Conservation (phyloP, 2,797 vertebrate genomes). For the Acanthornis magna region DNA sequence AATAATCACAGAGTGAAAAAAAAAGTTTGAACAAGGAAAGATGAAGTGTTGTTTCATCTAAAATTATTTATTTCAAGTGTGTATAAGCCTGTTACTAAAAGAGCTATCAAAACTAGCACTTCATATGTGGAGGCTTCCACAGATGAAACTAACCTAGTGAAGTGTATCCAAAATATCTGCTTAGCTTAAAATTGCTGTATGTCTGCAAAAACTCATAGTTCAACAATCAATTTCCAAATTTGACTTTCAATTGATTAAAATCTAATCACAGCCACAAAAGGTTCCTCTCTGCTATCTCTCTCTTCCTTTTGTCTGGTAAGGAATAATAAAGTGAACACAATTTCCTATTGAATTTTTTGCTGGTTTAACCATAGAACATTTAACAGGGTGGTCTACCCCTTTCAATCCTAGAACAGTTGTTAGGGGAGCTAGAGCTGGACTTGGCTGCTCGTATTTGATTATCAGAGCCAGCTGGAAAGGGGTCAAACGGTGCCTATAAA, state of each 20-base stretch:
- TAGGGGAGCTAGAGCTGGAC: neutral
- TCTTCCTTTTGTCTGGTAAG: neutral
- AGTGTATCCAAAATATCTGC: neutral
- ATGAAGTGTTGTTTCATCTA: neutral
- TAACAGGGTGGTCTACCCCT: constrained; percentile 45
- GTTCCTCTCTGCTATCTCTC: neutral
- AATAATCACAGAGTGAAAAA: neutral
- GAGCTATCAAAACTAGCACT: neutral
- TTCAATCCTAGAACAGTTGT: neutral
- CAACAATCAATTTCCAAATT: neutral
- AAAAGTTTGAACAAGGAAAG: neutral
- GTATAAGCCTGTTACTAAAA: neutral
- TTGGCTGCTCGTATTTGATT: neutral
- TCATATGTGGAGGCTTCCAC: neutral
- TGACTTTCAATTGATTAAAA: neutral
- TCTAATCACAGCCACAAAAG: neutral
- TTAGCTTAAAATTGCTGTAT: neutral
- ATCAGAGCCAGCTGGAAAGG: constrained; percentile 54
- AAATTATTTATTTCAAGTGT: neutral
- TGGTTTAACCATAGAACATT: neutral
- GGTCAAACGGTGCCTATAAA: constrained; percentile 43
- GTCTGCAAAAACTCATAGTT: neutral
- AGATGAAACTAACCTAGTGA: neutral
- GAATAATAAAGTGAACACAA: neutral
- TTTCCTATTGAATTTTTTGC: neutral